These are phyloP conservation scores for Hemiscyllium ocellatum DNA, from an alignment of 2,113 vertebrate genomes.

Conservation along the genomic window DNA sequence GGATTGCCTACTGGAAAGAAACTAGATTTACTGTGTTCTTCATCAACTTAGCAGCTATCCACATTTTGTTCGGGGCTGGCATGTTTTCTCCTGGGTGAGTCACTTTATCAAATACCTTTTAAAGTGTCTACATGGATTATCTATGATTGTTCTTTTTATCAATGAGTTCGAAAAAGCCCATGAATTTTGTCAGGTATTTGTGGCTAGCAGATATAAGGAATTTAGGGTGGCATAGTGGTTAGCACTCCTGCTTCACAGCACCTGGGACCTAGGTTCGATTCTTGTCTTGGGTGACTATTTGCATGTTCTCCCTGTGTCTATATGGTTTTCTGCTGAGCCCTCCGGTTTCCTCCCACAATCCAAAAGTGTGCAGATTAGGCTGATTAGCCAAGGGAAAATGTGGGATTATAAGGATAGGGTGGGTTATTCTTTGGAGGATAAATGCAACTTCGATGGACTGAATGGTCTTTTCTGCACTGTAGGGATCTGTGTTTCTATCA, in stretches of 20 bases:
- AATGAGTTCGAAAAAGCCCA: not conserved
- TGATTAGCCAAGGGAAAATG: no score
- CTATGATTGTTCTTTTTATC: not conserved
- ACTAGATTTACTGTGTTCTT: not conserved
- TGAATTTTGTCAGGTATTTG: not conserved
- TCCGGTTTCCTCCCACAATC: no score
- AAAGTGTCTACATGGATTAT: not conserved
- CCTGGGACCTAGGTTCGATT: no score
- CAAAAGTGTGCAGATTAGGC: no score
- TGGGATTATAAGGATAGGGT: no score
- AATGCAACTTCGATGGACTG: no score
- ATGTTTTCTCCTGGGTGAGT: not conserved
- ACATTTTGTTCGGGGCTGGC: not conserved
- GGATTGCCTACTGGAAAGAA: not conserved
- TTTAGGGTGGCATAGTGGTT: no score
- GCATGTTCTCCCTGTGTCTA: not conserved
- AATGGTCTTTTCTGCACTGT: no score
- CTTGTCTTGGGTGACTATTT: not conserved
- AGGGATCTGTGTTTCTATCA: not conserved
- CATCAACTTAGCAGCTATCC: not conserved
- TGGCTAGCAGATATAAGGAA: not conserved
- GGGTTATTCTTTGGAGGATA: no score
- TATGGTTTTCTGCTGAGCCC: not conserved
- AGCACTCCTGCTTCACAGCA: no score
- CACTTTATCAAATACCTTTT: not conserved